Base-by-base conservation (phyloP, 1,140 invertebrate species). In the Thalassaphorura encarpata region DNA sequence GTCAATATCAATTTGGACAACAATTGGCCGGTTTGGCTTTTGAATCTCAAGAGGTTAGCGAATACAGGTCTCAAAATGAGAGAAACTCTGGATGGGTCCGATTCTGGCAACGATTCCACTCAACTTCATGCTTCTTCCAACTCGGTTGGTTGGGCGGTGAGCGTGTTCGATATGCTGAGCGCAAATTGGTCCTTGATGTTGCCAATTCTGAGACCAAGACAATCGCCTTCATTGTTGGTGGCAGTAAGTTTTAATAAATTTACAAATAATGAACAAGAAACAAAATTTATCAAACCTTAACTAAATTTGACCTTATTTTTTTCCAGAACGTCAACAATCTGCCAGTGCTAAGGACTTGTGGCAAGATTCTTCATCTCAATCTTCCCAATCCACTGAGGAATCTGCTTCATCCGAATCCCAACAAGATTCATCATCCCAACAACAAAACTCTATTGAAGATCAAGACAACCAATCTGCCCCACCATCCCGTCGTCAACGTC, bases 181-280 rank as follows among this genome's bases (percentile, higher is more conserved):
- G 63, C 40, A 54, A 58, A 43, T 13, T 62, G 21, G 27, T 47
- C 33, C 36, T 65, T 27, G 52, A 65, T 49, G 19, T 65, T 24
- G 57, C 56, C 11, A 24, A 60, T 31, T 65, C 63, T 33, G 16
- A 41, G 21, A 52, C 63, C 41, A 62, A 62, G 52, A 65, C 63
- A 50, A 31, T 65, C 18, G 40, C 56, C 18, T 5, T 65, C 24
- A 16, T 57, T 18, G 24, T 54, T 28, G 60, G 28, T 33, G 60
- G 46, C 28, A 52, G 56, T 54, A 48, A 58, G 56, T 48, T 2
- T 36, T 43, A 43, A 23, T 8, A 51, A 39, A 11, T 21, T 11
- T 36, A 8, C 8, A 8, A 13, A 29, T 4, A 11, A 21, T 6
- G 18, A 24, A 48, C 8, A 13, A 48, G 13, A 8, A 8, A 48